Conservation (phyloP, 2,113 vertebrate genomes). For the Grammatotria lemairii region DNA sequence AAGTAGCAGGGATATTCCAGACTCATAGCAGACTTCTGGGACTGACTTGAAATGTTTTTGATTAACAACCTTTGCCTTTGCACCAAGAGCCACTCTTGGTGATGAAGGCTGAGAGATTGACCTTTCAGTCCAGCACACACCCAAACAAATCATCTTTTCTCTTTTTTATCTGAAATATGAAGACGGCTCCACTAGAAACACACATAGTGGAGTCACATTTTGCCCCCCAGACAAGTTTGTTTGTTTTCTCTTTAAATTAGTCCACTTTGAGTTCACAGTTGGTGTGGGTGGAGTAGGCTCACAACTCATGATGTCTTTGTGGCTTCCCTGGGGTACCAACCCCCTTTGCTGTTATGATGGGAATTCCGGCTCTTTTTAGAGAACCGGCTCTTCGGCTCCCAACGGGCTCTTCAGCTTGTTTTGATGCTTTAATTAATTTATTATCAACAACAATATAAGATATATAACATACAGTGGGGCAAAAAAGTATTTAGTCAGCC, state of each 20-base stretch:
- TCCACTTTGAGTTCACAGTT: not conserved
- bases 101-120: conserved; percentile 19
- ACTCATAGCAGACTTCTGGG: conserved; percentile 24
- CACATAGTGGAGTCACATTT: not conserved
- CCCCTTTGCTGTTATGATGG: not conserved
- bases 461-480: not conserved
- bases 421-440: not conserved
- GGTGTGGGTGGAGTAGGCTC: not conserved
- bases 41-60: conserved; percentile 46
- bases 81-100: conserved; percentile 1
- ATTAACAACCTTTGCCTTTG: conserved; percentile 35
- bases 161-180: not conserved
- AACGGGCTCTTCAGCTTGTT: not conserved
- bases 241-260: not conserved
- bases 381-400: not conserved
- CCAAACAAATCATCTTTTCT: conserved; percentile 15
- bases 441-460: not conserved
- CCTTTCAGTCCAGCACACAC: conserved; percentile 38
- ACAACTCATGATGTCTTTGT: not conserved
- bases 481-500: too few relatives aligned
- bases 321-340: not conserved
- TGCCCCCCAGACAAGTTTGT: not conserved
- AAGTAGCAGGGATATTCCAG: conserved; percentile 46
- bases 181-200: not conserved
- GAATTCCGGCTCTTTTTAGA: not conserved